These are phyloP conservation scores for Protosalanx chinensis DNA, from an alignment of 2,797 vertebrate genomes.

Conservation along the genomic window DNA sequence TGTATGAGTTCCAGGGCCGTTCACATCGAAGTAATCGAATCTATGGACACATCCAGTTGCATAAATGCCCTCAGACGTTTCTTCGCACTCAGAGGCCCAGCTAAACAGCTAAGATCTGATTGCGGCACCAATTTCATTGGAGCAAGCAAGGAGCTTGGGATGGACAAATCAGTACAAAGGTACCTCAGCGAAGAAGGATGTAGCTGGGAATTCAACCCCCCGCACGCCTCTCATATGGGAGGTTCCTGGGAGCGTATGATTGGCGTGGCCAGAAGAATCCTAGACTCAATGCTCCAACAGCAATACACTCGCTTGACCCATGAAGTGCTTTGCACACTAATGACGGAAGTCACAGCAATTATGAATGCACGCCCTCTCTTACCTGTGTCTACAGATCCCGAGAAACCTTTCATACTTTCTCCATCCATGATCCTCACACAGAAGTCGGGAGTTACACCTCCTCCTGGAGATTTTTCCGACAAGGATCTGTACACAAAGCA, in stretches of 20 bases:
- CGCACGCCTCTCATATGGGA: too few relatives aligned
- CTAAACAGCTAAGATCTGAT: neutral
- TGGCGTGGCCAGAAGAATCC: too few relatives aligned
- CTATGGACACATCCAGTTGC: constrained; percentile 17
- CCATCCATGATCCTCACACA: constrained; percentile 19
- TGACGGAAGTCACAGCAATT: constrained; percentile 14
- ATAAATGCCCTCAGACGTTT: constrained; percentile 19
- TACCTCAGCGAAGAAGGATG: too few relatives aligned
- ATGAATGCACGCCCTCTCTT: neutral
- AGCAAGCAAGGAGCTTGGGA: too few relatives aligned
- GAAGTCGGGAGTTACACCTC: constrained; percentile 17
- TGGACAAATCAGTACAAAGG: too few relatives aligned
- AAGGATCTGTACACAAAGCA: constrained; percentile 24
- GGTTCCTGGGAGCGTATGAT: too few relatives aligned
- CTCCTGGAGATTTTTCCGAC: constrained; percentile 20
- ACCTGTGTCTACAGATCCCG: constrained; percentile 17
- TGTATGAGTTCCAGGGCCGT: constrained; percentile 25
- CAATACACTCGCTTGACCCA: too few relatives aligned
- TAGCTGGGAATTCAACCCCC: too few relatives aligned
- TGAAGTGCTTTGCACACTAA: too few relatives aligned
- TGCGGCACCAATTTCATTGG: too few relatives aligned
- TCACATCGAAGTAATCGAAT: constrained; percentile 13
- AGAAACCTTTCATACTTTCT: constrained; percentile 19
- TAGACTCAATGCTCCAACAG: too few relatives aligned
- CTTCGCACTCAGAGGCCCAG: neutral